These are phyloP conservation scores for Pseudochromis fuscus DNA, from an alignment of 2,797 vertebrate species.

Conservation along the genomic window DNA sequence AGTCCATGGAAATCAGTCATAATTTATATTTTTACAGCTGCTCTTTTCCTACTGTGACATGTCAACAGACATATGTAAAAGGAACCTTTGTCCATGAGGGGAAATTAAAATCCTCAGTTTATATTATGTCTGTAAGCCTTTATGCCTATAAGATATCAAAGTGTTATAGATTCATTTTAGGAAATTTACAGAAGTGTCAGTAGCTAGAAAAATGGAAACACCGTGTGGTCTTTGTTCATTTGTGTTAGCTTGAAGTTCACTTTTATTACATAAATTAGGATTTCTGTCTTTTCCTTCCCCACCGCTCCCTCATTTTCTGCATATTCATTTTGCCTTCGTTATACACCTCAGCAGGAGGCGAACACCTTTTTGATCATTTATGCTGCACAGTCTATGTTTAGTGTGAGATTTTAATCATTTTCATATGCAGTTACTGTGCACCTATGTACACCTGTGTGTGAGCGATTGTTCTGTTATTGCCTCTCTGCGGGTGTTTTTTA, in stretches of 20 bases:
- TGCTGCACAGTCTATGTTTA: constrained; percentile 14
- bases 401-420: background rate
- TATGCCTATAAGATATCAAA: background rate
- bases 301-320: background rate
- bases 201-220: background rate
- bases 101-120: background rate
- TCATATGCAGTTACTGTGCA: background rate
- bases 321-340: constrained; percentile 45
- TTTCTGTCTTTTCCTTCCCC: constrained; percentile 6
- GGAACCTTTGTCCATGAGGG: background rate
- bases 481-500: constrained; percentile 43
- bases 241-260: constrained; percentile 14
- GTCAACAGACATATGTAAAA: background rate
- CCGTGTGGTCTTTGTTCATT: background rate
- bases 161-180: background rate
- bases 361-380: constrained; percentile 50
- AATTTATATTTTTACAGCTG: background rate
- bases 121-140: background rate
- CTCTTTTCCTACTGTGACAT: background rate
- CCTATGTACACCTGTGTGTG: constrained; percentile 28
- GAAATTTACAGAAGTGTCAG: background rate
- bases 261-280: background rate
- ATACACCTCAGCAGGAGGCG: constrained; percentile 45
- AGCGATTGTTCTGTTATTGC: constrained; percentile 29
- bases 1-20: background rate